Base-by-base conservation (phyloP, 2,888 invertebrate species). In the Latrodectus elegans region DNA sequence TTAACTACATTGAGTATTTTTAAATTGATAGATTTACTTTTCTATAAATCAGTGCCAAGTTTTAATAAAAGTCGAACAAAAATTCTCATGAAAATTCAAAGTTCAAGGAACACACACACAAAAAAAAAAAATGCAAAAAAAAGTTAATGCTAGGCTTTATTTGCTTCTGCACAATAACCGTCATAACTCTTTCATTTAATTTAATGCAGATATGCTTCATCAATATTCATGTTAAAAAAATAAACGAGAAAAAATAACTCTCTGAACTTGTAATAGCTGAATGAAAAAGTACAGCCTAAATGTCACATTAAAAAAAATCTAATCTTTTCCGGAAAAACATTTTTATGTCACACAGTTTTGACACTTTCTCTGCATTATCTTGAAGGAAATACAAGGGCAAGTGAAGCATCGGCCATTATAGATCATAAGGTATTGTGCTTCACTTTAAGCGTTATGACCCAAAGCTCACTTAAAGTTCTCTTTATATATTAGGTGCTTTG, bases 401-500 rank as follows among this genome's bases (percentile, higher is more conserved):
- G 80, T 86, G 80, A 81, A 86, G 80, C 86, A 80, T 86, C 71
- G 72, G 68, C 71, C 86, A 75, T 86, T 81, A 81, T 67, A 55
- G 81, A 86, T 81, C 80, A 68, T 85, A 85, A 85, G 70, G 80
- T 26, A 75, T 85, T 85, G 85, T 85, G 38, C 67, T 17, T 22
- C 14, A 52, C 72, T 71, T 84, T 78, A 72, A 78, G 85, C 60
- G 70, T 80, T 75, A 85, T 79, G 79, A 75, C 74, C 70, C 80
- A 80, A 86, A 86, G 76, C 86, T 86, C 81, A 81, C 81, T 86
- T 86, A 81, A 80, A 86, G 75, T 52, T 26, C 75, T 71, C 81
- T 65, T 86, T 80, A 86, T 86, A 60, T 86, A 86, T 86, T 65
- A 17, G 86, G 81, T 86, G 67, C 86, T 86, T 86, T 75, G 86